phyloP scores from a whole-genome alignment of 2,888 invertebrate genomes.

The Troglohyphantes excavatus region DNA sequence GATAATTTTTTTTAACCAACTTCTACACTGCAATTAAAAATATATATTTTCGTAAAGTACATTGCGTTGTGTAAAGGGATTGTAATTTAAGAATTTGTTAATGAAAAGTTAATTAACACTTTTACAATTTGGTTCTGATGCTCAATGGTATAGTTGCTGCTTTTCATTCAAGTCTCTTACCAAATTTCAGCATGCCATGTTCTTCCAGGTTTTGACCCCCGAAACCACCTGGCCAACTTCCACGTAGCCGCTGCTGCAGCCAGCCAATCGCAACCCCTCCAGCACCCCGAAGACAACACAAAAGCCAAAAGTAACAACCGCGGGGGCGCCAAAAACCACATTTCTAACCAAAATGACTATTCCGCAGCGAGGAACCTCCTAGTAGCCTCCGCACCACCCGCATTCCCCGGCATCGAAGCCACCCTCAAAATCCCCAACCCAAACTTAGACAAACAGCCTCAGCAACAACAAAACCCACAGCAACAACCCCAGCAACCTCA shows the following conservation, averaged over 20 bases:
- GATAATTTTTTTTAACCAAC: no score
- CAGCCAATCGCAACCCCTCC: slow-evolving; percentile 68
- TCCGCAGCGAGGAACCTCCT: slow-evolving; percentile 71
- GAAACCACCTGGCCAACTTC: slow-evolving; percentile 78
- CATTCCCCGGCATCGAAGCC: slow-evolving; percentile 77
- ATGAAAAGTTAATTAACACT: no score
- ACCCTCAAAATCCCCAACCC: slow-evolving; percentile 73
- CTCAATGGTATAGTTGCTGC: no score
- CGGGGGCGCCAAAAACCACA: slow-evolving; percentile 67
- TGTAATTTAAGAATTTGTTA: no score
- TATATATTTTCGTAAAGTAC: no score
- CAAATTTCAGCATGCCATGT: slow-evolving; percentile 6
- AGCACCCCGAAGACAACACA: slow-evolving; percentile 69
- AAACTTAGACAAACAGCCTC: slow-evolving; percentile 70
- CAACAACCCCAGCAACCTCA: slow-evolving; percentile 46
- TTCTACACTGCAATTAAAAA: no score
- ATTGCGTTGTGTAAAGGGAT: no score
- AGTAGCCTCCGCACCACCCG: slow-evolving; percentile 74
- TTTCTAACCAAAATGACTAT: slow-evolving; percentile 65
- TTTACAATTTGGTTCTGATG: no score
- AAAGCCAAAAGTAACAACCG: slow-evolving; percentile 56
- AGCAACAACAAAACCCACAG: slow-evolving; percentile 52
- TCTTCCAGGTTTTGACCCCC: slow-evolving; percentile 79
- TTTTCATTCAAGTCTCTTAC: not conserved
- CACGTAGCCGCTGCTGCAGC: slow-evolving; percentile 66